Conservation (phyloP, 1,140 invertebrate genomes). For the Trialeurodes vaporariorum region DNA sequence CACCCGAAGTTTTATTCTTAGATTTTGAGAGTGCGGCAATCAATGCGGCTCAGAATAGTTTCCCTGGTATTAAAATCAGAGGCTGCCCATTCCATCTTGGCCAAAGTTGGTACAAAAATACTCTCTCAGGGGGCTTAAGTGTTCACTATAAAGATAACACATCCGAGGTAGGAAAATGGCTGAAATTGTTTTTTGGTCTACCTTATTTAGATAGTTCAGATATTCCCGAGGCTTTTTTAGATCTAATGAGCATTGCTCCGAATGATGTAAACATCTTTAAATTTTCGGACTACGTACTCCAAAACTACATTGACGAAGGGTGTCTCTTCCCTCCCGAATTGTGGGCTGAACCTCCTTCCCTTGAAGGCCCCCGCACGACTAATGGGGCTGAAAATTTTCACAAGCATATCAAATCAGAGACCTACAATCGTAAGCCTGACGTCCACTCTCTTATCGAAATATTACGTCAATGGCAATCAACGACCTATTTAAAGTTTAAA, state of each 20-base stretch:
- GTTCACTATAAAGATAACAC: neutral
- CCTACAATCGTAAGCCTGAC: neutral
- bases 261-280: conserved; percentile 4
- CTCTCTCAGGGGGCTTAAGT: too few relatives aligned
- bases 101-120: too few relatives aligned
- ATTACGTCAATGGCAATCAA: conserved; percentile 3
- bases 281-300: conserved; percentile 7
- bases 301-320: conserved; percentile 5
- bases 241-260: conserved; percentile 4
- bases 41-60: too few relatives aligned
- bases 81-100: too few relatives aligned
- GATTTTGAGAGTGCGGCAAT: too few relatives aligned
- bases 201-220: neutral
- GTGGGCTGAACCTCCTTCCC: conserved; percentile 4
- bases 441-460: neutral
- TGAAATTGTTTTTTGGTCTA: neutral
- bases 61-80: too few relatives aligned
- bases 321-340: conserved; percentile 10
- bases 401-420: conserved; percentile 6
- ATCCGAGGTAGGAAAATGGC: neutral
- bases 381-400: conserved; percentile 3
- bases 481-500: conserved; percentile 3
- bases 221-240: neutral
- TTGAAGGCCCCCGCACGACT: neutral
- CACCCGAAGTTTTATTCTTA: too few relatives aligned